These are phyloP conservation scores for Myocastor coypus DNA, from an alignment of 2,113 vertebrate species.

Conservation along the genomic window DNA sequence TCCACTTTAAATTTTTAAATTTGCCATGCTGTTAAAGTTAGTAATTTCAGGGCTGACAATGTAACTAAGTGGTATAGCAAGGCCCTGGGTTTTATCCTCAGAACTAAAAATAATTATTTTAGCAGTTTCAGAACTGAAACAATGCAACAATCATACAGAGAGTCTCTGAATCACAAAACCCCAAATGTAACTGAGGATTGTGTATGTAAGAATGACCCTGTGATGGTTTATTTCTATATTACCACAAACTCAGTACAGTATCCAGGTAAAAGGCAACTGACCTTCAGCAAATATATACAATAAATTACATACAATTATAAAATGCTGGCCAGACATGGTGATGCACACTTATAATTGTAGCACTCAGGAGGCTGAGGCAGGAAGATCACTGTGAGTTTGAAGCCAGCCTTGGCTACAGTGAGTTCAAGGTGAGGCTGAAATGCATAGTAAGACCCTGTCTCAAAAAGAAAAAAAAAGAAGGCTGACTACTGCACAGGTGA, in stretches of 20 bases:
- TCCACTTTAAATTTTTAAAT: constrained; percentile 18
- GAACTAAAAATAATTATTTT: neutral
- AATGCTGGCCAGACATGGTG: neutral
- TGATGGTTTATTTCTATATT: constrained; percentile 6
- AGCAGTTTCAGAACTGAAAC: neutral
- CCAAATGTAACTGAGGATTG: neutral
- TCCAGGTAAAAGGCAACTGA: neutral
- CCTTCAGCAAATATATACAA: constrained; percentile 19
- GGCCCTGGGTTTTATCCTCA: neutral
- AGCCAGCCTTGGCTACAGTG: neutral
- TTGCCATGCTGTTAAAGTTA: constrained; percentile 20
- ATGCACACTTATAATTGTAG: neutral
- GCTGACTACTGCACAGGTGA: neutral
- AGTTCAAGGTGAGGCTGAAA: neutral
- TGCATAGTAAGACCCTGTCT: neutral
- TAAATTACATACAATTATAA: neutral
- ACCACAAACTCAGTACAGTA: neutral
- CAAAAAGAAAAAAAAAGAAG: neutral
- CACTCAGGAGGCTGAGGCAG: neutral
- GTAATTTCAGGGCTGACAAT: neutral
- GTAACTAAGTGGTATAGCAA: neutral
- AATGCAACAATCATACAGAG: constrained; percentile 36
- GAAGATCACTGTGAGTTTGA: neutral
- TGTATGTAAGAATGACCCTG: neutral
- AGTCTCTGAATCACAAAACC: neutral